Percentiles rank a stretch among this genome's conserved stretches.
These are phyloP conservation scores for Epinephelus fuscoguttatus DNA, from an alignment of 2,113 vertebrate species.

Conservation along the genomic window DNA sequence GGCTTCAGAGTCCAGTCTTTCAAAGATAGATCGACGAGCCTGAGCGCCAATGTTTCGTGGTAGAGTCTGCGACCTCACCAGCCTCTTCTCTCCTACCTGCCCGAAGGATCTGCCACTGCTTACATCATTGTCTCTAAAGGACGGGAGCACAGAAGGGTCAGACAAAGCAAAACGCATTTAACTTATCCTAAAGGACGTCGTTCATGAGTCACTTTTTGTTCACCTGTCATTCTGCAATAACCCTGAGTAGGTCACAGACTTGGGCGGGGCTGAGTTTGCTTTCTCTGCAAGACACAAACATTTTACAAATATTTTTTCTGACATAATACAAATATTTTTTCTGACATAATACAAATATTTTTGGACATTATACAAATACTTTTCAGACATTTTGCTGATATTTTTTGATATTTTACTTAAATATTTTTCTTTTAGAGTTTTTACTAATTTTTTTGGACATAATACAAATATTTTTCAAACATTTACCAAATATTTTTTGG, in stretches of 20 bases:
- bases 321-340: too few relatives aligned
- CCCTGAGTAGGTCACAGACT: constrained; percentile 82
- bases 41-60: constrained; percentile 90
- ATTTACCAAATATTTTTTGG: too few relatives aligned
- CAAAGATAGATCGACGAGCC: constrained; percentile 89
- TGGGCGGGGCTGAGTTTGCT: constrained; percentile 74
- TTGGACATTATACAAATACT: too few relatives aligned
- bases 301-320: neutral
- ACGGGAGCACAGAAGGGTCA: constrained; percentile 28
- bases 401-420: too few relatives aligned
- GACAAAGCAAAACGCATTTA: neutral
- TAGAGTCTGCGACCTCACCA: constrained; percentile 95
- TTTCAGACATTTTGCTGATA: too few relatives aligned
- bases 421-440: too few relatives aligned
- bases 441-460: too few relatives aligned
- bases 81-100: constrained; percentile 85
- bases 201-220: constrained; percentile 11
- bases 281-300: constrained; percentile 82
- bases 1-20: constrained; percentile 89
- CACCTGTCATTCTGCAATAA: constrained; percentile 80
- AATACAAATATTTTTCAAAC: too few relatives aligned
- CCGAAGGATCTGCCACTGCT: constrained; percentile 70
- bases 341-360: too few relatives aligned
- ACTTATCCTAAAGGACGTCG: neutral
- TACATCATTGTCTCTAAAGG: constrained; percentile 73